A percentile compares a stretch with the other conserved stretches of the same genome.
Evolutionary conservation across 1,140 invertebrate genomes (phyloP).

Genomic region (Platorchestia sp.): DNA sequence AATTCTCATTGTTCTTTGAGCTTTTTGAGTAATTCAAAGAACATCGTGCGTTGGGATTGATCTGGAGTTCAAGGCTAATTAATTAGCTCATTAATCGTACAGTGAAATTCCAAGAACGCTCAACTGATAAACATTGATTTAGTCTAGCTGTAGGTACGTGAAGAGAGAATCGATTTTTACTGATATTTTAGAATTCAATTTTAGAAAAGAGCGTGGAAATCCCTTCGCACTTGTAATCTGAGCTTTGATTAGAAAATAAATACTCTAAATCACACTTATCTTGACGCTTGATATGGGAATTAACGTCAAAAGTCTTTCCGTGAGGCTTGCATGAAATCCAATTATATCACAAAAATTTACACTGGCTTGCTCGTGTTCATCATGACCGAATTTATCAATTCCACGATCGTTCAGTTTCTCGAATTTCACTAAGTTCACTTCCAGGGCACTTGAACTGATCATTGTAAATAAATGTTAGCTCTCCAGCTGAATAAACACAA

Average conservation of each 20-base stretch:
- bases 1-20: not conserved
- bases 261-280: not conserved
- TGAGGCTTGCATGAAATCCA: not conserved
- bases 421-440: not conserved
- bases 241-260: too few relatives aligned
- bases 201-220: not conserved
- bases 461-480: not conserved
- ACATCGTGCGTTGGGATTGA: not conserved
- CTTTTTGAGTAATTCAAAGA: not conserved
- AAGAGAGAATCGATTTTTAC: not conserved
- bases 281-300: not conserved
- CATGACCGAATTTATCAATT: not conserved
- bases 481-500: not conserved
- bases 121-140: not conserved
- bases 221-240: too few relatives aligned
- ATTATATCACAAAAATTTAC: too few relatives aligned
- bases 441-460: not conserved
- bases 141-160: not conserved
- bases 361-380: too few relatives aligned
- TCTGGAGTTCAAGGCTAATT: not conserved
- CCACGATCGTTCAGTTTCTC: too few relatives aligned
- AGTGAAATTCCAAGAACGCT: not conserved
- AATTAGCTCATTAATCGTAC: not conserved
- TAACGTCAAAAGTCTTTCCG: not conserved
- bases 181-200: not conserved